Percentiles rank a stretch among this genome's conserved stretches.
phyloP scores from a whole-genome alignment of 1,140 invertebrate genomes.

The Phortica variegata region DNA sequence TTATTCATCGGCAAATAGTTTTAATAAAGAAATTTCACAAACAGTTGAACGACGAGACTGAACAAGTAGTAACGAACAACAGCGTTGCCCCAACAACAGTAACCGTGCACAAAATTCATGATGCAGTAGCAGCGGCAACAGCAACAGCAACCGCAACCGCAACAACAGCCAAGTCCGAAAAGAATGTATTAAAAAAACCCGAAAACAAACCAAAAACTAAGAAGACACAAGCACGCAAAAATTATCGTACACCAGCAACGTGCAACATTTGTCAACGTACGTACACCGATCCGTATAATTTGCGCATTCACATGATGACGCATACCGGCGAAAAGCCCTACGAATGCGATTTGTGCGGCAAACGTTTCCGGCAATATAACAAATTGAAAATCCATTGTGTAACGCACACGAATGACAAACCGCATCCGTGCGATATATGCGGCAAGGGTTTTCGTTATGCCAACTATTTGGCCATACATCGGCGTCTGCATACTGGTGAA shows the following conservation, averaged over 20 bases:
- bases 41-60: no score
- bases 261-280: conserved; percentile 29
- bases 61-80: no score
- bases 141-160: no score
- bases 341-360: conserved; percentile 41
- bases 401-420: conserved; percentile 60
- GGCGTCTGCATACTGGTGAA: conserved; percentile 80
- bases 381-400: conserved; percentile 58
- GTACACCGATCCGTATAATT: conserved; percentile 38
- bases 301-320: conserved; percentile 45
- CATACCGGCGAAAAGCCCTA: conserved; percentile 50
- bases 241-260: conserved; percentile 2
- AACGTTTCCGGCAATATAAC: conserved; percentile 41
- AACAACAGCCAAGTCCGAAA: no score
- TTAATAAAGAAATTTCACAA: no score
- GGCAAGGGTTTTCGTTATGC: conserved; percentile 63
- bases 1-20: no score
- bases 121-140: no score
- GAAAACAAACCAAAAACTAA: no score
- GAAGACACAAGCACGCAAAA: no score
- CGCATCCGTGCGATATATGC: conserved; percentile 60
- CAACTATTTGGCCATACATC: conserved; percentile 55
- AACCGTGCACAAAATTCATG: no score
- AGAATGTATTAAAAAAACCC: no score
- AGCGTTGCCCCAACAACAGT: no score